phyloP scores from a whole-genome alignment of 2,888 invertebrate genomes.

The Agrochola lota region DNA sequence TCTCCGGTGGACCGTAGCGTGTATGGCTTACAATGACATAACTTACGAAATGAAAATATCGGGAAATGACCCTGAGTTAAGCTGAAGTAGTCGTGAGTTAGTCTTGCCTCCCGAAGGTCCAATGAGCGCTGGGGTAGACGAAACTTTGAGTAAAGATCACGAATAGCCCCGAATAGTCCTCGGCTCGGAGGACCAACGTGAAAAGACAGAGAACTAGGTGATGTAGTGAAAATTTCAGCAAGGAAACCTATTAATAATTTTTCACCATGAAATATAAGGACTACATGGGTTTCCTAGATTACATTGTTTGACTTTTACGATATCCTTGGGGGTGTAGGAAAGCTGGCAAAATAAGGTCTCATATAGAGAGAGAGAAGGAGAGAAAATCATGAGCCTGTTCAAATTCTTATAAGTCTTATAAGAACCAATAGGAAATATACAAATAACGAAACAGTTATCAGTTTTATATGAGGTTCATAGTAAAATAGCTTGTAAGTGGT shows the following conservation, averaged over 20 bases:
- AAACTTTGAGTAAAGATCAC: no score
- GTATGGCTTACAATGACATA: neutral
- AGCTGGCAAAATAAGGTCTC: no score
- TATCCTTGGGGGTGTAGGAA: neutral
- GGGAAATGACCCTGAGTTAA: neutral
- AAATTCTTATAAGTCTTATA: no score
- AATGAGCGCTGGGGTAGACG: neutral
- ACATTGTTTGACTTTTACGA: neutral
- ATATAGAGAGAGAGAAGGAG: neutral
- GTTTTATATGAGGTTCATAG: no score
- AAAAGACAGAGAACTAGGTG: neutral
- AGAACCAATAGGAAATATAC: no score
- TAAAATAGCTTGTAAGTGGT: no score
- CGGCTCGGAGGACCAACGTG: neutral
- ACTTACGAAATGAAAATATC: neutral
- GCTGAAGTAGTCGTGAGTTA: neutral
- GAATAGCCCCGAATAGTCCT: neutral
- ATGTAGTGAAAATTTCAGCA: no score
- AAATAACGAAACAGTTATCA: no score
- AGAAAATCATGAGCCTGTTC: no score
- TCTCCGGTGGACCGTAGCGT: neutral
- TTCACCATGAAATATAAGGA: no score
- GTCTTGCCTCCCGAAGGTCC: neutral
- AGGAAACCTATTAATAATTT: no score
- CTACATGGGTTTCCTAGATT: neutral